Evolutionary conservation across 2,888 invertebrate genomes (phyloP).

Genomic region (Eupithecia tripunctaria): DNA sequence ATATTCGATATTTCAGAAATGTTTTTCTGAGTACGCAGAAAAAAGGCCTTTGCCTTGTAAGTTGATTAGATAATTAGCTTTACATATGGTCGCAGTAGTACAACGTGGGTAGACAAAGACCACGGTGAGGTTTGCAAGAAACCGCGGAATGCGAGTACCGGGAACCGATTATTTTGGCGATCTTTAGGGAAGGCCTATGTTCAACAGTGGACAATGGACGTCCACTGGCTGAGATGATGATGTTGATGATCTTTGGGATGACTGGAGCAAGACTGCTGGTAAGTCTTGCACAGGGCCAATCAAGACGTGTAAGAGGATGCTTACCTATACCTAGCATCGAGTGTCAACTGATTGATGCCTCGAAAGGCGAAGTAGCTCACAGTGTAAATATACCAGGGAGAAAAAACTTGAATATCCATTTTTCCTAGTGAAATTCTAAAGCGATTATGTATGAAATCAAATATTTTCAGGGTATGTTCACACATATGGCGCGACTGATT

Average conservation of each 20-base stretch:
- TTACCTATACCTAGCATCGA: neutral
- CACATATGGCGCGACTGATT: slow-evolving; percentile 6
- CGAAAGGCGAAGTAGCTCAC: neutral
- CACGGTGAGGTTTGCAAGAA: too few species aligned
- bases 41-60: neutral
- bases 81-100: neutral
- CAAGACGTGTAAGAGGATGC: neutral
- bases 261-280: neutral
- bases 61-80: neutral
- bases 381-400: neutral
- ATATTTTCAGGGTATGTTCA: slow-evolving; percentile 1
- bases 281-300: neutral
- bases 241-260: neutral
- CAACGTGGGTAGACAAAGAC: neutral
- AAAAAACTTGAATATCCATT: neutral
- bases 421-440: neutral
- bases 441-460: neutral
- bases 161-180: neutral
- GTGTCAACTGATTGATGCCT: neutral
- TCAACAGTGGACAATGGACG: neutral
- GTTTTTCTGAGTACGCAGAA: neutral
- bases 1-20: neutral
- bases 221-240: neutral
- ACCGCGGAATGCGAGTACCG: too few species aligned
- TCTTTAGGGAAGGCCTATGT: neutral